Evolutionary conservation across 2,797 vertebrate genomes (phyloP), one percentile per base, ranked within the genome.

Genomic region (Sebastes ruberrimus): DNA sequence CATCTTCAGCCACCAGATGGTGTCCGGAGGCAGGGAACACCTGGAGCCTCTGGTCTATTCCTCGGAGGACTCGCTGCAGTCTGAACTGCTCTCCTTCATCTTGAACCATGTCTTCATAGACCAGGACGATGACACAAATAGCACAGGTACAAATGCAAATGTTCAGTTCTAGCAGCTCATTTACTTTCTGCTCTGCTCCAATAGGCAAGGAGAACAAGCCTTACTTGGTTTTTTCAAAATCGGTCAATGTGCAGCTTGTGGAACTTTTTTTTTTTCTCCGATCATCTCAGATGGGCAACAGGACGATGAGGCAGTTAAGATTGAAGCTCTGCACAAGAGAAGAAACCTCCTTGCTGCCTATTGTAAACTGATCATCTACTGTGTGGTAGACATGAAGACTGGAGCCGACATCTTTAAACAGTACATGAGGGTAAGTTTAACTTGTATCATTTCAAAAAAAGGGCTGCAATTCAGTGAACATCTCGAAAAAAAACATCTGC

Each of bases 1-100:
- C 96, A 99, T 99, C 96, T 99, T 99, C 96, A 99, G 98, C 92
- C 99, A 99, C 95, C 98, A 99, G 95, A 99, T 99, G 93, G 97
- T 99, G 94, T 97, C 97, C 68, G 98, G 98, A 88, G 97, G 98
- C 60, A 96, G 98, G 86, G 99, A 99, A 89, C 95, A 97, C 90
- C 95, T 99, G 93, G 98, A 99, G 86, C 97, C 97, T 3, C 95
- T 99, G 84, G 96, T 99, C 90, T 99, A 99, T 88, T 97, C 95
- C 68, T 96, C 98, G 59, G 99, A 99, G 87, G 97, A 97, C 86
- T 98, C 97, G 10, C 91, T 99, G 90, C 98, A 99, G 76, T 96
- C 97, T 22, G 99, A 99, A 87, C 95, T 99, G 72, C 97, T 99
- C 87, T 97, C 97, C 93, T 99, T 99, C 91, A 98, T 99, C 95